Base-by-base conservation (phyloP, 2,888 invertebrate species). In the Coelogynopora nodosa region DNA sequence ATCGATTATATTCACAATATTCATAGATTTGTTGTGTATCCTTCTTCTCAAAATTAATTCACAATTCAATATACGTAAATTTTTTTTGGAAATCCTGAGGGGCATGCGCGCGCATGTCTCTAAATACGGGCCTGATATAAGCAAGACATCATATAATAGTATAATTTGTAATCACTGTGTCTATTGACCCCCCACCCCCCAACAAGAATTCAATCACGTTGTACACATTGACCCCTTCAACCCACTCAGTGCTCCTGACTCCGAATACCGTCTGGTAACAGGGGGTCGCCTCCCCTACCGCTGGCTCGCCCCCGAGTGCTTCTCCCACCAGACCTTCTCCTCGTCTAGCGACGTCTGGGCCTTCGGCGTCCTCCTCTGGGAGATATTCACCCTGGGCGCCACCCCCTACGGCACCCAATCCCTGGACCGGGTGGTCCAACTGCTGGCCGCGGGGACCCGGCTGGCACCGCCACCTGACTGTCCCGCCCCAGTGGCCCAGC, bases 341-440 rank as follows among this genome's bases (percentile, higher is more conserved):
- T n/a, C 23, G 2, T 2, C 5, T 26, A 13, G 10, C 74, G 74
- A 74, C 23, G 74, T 74, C 5, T 74, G 74, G 74, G 74, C 74
- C 2, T 74, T 74, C 74, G 74, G 74, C 5, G 74, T 74, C 23
- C 74, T 74, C 2, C 74, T 74, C 74, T 74, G 74, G 74, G 74
- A 74, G 74, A 74, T 74, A 13, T 23, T 13, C 23, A 74, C 74
- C 5, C 27, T 74, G 27, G 74, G 74, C 23, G 74, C 74, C 74
- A 74, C 74, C 2, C 74, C 74, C 5, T 74, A 74, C 23, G 74
- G 23, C 2, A 5, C 74, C 23, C 74, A n/a, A n/a, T 74, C 74
- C 5, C 18, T 49, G 49, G 18, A 10, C 18, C 49, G 18, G 49
- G 49, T 49, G 49, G 18, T 49, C 18, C 49, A 49, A 49, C 74